These are phyloP conservation scores for Chalcosyrphus nemorum DNA, from an alignment of 2,888 invertebrate genomes.

Conservation along the genomic window DNA sequence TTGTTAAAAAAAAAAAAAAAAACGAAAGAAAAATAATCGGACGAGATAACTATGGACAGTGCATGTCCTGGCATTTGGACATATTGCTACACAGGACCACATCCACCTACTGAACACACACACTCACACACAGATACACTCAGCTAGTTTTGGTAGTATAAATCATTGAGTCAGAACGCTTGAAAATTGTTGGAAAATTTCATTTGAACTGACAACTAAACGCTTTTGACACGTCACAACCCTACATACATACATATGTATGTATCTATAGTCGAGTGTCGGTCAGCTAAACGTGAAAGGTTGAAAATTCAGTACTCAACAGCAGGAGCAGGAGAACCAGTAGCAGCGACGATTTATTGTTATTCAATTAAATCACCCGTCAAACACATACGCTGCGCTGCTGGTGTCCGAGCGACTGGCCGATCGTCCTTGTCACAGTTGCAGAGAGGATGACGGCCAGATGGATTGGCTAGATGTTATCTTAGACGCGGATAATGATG, in stretches of 20 bases:
- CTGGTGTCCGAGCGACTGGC: too few relatives aligned
- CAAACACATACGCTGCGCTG: constrained; percentile 38
- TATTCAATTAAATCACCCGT: constrained; percentile 68
- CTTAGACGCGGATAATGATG: constrained; percentile 55
- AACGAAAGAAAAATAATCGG: constrained; percentile 43
- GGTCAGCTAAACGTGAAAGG: constrained; percentile 61
- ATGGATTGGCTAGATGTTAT: constrained; percentile 28
- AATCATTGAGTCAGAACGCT: constrained; percentile 54
- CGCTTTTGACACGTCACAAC: constrained; percentile 63
- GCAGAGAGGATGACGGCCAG: neutral
- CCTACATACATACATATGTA: too few relatives aligned
- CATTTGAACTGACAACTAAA: constrained; percentile 48
- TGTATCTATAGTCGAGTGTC: constrained; percentile 52
- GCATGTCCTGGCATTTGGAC: constrained; percentile 63
- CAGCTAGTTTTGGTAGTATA: constrained; percentile 24
- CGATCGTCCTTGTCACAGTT: neutral
- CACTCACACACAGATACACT: neutral
- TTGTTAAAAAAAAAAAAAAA: constrained; percentile 49
- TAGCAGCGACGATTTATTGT: constrained; percentile 61
- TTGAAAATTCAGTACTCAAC: constrained; percentile 40
- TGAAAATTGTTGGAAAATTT: constrained; percentile 66
- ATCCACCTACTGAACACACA: constrained; percentile 31
- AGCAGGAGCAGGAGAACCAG: neutral
- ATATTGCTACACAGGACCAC: constrained; percentile 36
- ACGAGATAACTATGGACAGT: constrained; percentile 48